Base-by-base conservation (phyloP, 2,888 invertebrate genomes). In the Syrphus vitripennis region DNA sequence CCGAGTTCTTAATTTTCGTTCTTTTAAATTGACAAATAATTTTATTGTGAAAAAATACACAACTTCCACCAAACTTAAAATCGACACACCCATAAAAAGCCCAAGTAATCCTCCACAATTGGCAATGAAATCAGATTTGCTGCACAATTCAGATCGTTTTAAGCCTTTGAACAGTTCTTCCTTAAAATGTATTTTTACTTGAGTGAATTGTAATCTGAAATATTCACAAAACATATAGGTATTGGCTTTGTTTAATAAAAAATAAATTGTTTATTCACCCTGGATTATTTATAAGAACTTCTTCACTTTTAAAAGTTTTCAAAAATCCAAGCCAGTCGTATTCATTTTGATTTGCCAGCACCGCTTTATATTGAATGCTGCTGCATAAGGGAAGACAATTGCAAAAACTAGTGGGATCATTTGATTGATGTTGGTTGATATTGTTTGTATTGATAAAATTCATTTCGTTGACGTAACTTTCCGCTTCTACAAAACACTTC, bases 91-190 rank as follows among this genome's bases (percentile, higher is more conserved):
- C 91, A 92, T 92, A 78, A 92, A 92, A 3, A 92, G 90, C 9
- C 92, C 95, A n/a, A 95, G 92, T 0, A 95, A 91, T 88, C 95
- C 95, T 10, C 95, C 95, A 89, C 95, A 95, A 90, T 95, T 95
- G 76, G 95, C 95, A 29, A 95, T 92, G 89, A 95, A 95, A 90
- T 95, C 95, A 0, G 95, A 95, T 87, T 93, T 93, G 1, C 95
- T 95, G 89, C 95, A 95, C 7, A 95, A 92, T 89, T 95, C 95
- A 0, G 95, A 95, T 21, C 95, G 93, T 19, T 94, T 94, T 1
- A 95, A 95, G 0, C 95, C 94, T 29, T 95, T 94, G 89, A 95
- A 95, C 90, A 95, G 95, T 4, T 94, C 94, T 89, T 95, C 95
- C 90, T 95, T 95, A 92, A 96, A 96, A 92, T 95, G 95, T 59